These are phyloP conservation scores for Vidua macroura DNA, from an alignment of 2,113 vertebrate species.

Conservation along the genomic window DNA sequence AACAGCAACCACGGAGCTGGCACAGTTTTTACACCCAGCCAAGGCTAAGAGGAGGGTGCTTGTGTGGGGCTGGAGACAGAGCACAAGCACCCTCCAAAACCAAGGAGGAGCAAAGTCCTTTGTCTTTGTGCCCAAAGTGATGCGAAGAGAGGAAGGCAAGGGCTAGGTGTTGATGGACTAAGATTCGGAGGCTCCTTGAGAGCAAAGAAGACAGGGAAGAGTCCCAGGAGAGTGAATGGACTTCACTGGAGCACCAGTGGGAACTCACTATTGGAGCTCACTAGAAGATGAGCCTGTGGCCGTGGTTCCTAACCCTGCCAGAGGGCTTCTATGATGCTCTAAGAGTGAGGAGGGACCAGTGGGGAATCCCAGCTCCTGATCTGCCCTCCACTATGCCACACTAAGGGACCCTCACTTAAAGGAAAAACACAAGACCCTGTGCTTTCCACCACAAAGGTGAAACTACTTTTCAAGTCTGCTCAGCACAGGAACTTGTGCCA, in stretches of 20 bases:
- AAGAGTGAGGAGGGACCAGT: background rate
- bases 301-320: rapidly evolving
- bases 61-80: rapidly evolving
- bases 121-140: background rate
- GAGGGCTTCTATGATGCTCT: background rate
- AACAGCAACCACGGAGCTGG: background rate
- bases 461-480: background rate
- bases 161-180: background rate
- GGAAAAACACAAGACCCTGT: background rate
- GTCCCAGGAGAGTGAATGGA: background rate
- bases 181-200: background rate
- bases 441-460: background rate
- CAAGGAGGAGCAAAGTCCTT: background rate
- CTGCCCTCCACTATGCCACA: background rate
- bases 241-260: background rate
- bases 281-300: background rate
- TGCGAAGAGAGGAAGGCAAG: background rate
- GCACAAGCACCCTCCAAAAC: background rate
- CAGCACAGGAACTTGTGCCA: background rate
- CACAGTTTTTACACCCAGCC: background rate
- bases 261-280: background rate
- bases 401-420: background rate
- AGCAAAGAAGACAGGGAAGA: background rate
- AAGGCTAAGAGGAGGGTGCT: background rate
- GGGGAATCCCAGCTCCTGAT: background rate